Conservation (phyloP, 2,797 vertebrate species). For the Moxostoma hubbsi region DNA sequence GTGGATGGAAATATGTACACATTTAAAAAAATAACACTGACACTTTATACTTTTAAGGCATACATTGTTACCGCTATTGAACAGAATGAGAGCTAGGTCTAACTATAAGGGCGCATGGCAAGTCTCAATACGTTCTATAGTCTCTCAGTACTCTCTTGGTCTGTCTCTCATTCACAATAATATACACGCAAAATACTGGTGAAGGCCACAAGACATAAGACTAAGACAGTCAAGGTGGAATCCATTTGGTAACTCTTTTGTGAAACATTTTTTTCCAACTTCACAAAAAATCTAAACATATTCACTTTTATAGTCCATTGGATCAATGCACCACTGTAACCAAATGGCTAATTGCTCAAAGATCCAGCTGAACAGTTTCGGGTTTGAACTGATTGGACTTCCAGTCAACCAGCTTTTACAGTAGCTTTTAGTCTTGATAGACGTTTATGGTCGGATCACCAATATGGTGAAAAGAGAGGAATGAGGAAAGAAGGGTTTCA, state of each 20-base stretch:
- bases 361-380: slow-evolving; percentile 36
- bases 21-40: neutral
- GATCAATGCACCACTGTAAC: slow-evolving; percentile 9
- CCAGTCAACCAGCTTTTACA: neutral
- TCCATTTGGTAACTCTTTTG: slow-evolving; percentile 16
- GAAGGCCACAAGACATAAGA: slow-evolving; percentile 49
- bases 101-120: neutral
- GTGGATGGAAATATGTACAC: neutral
- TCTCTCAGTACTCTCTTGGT: slow-evolving; percentile 5
- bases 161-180: neutral
- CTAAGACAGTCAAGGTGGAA: slow-evolving; percentile 2
- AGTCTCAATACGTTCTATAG: neutral
- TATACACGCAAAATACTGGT: slow-evolving; percentile 8
- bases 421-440: neutral
- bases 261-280: slow-evolving; percentile 1
- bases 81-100: slow-evolving; percentile 11
- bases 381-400: slow-evolving; percentile 15
- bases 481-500: slow-evolving; percentile 43
- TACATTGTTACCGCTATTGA: slow-evolving; percentile 12
- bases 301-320: neutral
- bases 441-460: slow-evolving; percentile 62
- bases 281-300: neutral
- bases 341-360: slow-evolving; percentile 7
- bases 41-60: slow-evolving; percentile 17
- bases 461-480: slow-evolving; percentile 77